These are phyloP conservation scores for Paramuricea clavata DNA, from an alignment of 92 coral and sea anemone genomes.

Conservation along the genomic window DNA sequence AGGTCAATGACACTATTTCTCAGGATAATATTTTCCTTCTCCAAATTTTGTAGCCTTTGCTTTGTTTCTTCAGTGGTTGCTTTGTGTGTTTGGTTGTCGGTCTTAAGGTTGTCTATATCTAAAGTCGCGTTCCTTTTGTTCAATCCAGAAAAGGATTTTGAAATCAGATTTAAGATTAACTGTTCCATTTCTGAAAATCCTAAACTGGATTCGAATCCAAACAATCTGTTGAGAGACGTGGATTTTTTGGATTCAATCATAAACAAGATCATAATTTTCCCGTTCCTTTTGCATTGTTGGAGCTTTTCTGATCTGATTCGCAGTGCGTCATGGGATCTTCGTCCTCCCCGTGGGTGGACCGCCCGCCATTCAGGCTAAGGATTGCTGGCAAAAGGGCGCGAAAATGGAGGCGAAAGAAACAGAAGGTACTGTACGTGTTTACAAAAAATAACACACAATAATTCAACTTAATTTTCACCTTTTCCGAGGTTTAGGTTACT, in stretches of 20 bases:
- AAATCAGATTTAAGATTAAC: neutral
- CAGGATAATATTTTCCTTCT: no score
- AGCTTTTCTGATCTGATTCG: neutral
- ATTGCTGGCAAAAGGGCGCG: neutral
- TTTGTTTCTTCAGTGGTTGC: no score
- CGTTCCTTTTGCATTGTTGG: neutral
- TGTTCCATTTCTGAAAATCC: conserved; percentile 18
- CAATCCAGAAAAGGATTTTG: neutral
- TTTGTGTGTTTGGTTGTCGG: no score
- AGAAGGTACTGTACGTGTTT: neutral
- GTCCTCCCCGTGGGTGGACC: neutral
- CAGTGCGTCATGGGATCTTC: neutral
- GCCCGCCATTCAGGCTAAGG: neutral
- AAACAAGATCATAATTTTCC: neutral
- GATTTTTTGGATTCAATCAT: conserved; percentile 1
- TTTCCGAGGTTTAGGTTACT: neutral
- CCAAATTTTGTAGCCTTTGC: no score
- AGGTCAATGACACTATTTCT: no score
- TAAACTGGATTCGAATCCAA: neutral
- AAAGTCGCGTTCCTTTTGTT: conserved; percentile 6
- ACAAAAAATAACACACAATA: neutral
- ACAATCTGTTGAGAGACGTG: neutral
- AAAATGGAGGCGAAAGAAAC: neutral
- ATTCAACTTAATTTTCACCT: neutral
- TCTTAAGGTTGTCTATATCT: no score